phyloP scores from a whole-genome alignment of 2,797 vertebrate species.

The Brotula barbata region DNA sequence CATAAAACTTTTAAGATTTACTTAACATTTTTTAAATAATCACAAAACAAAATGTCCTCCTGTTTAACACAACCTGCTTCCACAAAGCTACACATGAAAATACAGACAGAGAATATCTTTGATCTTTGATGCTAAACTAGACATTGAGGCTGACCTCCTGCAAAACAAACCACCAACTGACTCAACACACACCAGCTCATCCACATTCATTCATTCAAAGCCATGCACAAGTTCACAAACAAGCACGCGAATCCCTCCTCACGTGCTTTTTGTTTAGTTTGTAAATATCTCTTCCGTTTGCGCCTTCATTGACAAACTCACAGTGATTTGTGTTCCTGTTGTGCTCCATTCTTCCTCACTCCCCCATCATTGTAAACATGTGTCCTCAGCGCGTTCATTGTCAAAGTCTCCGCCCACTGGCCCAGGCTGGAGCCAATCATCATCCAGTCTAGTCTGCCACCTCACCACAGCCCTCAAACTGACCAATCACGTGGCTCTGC shows the following conservation, averaged over 20 bases:
- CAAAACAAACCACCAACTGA: conserved; percentile 5
- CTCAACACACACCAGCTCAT: not conserved
- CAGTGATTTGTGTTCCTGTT: conserved; percentile 26
- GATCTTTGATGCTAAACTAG: not conserved
- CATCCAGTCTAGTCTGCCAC: conserved; percentile 25
- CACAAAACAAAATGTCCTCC: not conserved
- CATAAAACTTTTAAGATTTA: too few relatives aligned
- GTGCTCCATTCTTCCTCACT: conserved; percentile 60
- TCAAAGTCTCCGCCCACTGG: conserved; percentile 66
- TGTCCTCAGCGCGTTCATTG: conserved; percentile 68
- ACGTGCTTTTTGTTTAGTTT: not conserved
- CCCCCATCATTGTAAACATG: conserved; percentile 73
- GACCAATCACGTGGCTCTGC: conserved; percentile 61
- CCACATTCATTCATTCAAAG: conserved; percentile 27
- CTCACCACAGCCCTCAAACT: conserved; percentile 38
- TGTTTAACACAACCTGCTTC: not conserved
- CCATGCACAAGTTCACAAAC: conserved; percentile 14
- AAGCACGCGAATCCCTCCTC: not conserved
- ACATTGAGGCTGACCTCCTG: not conserved
- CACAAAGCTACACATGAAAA: conserved; percentile 2
- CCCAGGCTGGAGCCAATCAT: conserved; percentile 63
- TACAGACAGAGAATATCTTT: not conserved
- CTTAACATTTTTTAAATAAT: too few relatives aligned
- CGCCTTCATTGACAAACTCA: conserved; percentile 48
- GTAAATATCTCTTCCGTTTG: conserved; percentile 1